Base-by-base conservation (phyloP, 2,888 invertebrate genomes). In the Acleris literana region DNA sequence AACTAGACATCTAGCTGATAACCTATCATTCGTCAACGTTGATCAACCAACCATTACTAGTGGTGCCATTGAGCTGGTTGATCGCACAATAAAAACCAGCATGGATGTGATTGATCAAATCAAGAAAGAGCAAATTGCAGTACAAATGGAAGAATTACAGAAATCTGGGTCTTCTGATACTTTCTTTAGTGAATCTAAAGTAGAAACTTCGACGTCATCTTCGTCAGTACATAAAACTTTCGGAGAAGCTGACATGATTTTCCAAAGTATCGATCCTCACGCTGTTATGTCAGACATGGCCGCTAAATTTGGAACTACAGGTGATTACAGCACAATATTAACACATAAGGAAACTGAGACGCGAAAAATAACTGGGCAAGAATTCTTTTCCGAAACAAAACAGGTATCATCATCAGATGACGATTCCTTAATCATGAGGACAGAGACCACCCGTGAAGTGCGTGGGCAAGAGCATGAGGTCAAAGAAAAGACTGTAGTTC, bases 61-160 rank as follows among this genome's bases (percentile, higher is more conserved):
- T 60, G 94, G 93, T 69, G 93, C 93, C 33, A 93, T 89, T 72
- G 94, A 93, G 76, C 80, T 93, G 39, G 93, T 93, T 13, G 93
- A 94, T 75, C 83, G 92, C 46, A 87, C 90, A 1, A 87, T 92
- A 18, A 90, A 92, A 77, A 92, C 88, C 69, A 91, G 91, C 61
- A 85, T 89, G 48, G 84, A 85, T 55, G 88, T 90, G 0, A 87
- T 88, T 51, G 87, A 88, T 70, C 88, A 92, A 81, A 89, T 89
- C 39, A 88, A 90, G 68, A 83, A 86, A 74, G 90, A 93, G 80
- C 85, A 90, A 68, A 76, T 87, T 25, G 91, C 90, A 9, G 87
- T 87, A 2, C 83, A 91, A 82, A 82, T 88, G 82, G 92, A 92
- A 80, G 91, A 90, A 68, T 69, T 86, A 71, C 85, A 90, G 67